Base-by-base conservation (phyloP, 2,113 vertebrate genomes). In the Megalops atlanticus region DNA sequence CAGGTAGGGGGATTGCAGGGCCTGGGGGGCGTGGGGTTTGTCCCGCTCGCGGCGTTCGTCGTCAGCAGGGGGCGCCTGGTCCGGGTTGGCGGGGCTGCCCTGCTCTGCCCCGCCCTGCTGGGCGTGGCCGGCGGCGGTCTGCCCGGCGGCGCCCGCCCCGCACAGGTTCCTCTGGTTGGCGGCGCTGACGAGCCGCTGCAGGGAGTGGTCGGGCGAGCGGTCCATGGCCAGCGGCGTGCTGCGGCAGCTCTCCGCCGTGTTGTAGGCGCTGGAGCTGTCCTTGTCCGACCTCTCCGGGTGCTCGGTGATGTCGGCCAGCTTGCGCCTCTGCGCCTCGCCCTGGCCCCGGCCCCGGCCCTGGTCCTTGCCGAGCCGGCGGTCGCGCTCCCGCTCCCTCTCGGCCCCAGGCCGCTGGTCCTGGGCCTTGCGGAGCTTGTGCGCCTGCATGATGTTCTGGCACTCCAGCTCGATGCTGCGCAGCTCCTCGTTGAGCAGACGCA, bases 401-500 rank as follows among this genome's bases (percentile, higher is more conserved):
- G n/a, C n/a, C n/a, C n/a, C n/a, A n/a, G 91, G 93, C 0, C 94
- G 94, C n/a, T 95, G 93, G 80, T 94, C 92, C 80, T 93, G 94
- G 74, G 92, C 92, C 83, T 95, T 96, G 71, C 95, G 93, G 35
- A 96, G 95, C 83, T 91, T 92, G 84, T 99, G 97, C 45, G 96
- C 96, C 86, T 97, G 95, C 96, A 99, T 99, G 91, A 99, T 99
- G 82, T 93, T 99, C 89, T 99, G 97, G 91, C 98, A 99, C 83
- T 99, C 97, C 0, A 98, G 93, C 87, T 99, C 96, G 84, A 98
- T 99, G 85, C 92, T 99, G 83, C 96, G 94, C 41, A 99, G 93
- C 83, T 99, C 98, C 81, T 99, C 97, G 2, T 98, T 99, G 77
- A 99, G 96, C 89, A 99, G 87, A 43, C 97, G 96, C 5, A 99